Evolutionary conservation across 2,888 invertebrate species (phyloP).

Genomic region (Oligia fasciuncula): DNA sequence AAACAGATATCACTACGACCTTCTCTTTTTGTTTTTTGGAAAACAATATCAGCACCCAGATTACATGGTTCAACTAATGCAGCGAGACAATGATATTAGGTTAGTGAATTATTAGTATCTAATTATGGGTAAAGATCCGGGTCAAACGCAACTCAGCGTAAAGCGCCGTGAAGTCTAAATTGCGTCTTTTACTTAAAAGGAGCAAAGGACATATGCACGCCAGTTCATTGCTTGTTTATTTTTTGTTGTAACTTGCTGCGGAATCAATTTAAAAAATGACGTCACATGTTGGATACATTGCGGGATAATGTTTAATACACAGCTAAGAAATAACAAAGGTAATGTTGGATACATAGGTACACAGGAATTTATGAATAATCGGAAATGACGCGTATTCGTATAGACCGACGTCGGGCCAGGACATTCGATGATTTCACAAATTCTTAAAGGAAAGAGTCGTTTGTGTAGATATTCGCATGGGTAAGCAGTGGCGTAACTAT

Average conservation of each 20-base stretch:
- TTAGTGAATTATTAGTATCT: constrained; percentile 56
- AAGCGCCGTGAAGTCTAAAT: not conserved
- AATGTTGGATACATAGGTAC: not conserved
- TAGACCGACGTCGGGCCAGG: not conserved
- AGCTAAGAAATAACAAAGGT: not conserved
- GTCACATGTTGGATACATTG: not conserved
- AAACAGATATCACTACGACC: constrained; percentile 85
- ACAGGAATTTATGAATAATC: not conserved
- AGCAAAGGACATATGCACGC: not conserved
- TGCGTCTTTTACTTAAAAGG: not conserved
- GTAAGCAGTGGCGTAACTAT: no score
- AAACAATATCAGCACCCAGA: constrained; percentile 90
- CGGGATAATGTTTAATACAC: not conserved
- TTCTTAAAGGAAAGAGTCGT: not conserved
- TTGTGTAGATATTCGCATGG: no score
- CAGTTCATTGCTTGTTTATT: not conserved
- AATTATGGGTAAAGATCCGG: not conserved
- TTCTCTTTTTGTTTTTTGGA: constrained; percentile 89
- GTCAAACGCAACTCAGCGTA: not conserved
- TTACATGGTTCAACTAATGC: constrained; percentile 74
- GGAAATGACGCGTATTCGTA: no score
- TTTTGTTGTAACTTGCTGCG: not conserved
- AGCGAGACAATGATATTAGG: constrained; percentile 68
- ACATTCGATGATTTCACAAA: not conserved
- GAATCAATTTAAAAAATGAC: not conserved